Percentiles rank a stretch among this genome's conserved stretches.
Conservation (phyloP, 2,888 invertebrate species). For the Papilio demoleus region DNA sequence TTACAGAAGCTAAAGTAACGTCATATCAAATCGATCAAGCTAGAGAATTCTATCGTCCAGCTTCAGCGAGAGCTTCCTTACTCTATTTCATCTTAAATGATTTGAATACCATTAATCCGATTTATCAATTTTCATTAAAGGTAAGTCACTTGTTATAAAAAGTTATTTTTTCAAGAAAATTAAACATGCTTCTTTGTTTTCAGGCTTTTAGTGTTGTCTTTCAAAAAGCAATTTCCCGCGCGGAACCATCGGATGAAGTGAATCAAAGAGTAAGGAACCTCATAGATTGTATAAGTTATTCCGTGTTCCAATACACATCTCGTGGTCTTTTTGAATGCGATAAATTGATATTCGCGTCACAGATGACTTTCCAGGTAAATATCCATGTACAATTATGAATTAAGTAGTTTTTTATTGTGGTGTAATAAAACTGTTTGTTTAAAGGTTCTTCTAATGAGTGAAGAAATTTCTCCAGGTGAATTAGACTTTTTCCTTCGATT, state of each 20-base stretch:
- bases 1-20: constrained; percentile 95
- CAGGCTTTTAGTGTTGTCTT: constrained; percentile 99
- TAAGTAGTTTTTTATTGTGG: background rate
- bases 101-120: constrained; percentile 97
- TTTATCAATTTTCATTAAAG: constrained; percentile 98
- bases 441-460: constrained; percentile 93
- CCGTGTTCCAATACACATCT: constrained; percentile 97
- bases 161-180: background rate
- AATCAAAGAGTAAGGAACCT: constrained; percentile 91
- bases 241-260: constrained; percentile 92
- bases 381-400: too few relatives aligned
- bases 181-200: constrained; percentile 43
- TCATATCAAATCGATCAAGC: constrained; percentile 96
- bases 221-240: constrained; percentile 96
- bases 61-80: constrained; percentile 95
- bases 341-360: constrained; percentile 97
- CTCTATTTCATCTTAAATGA: constrained; percentile 98
- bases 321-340: constrained; percentile 98
- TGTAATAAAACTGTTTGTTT: constrained; percentile 6
- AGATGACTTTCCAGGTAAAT: constrained; percentile 96
- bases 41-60: constrained; percentile 93
- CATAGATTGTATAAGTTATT: constrained; percentile 97
- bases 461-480: constrained; percentile 93
- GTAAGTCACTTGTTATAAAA: constrained; percentile 70
- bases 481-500: constrained; percentile 96